These are phyloP conservation scores for Orchesella cincta DNA, from an alignment of 1,140 invertebrate species.

Conservation along the genomic window DNA sequence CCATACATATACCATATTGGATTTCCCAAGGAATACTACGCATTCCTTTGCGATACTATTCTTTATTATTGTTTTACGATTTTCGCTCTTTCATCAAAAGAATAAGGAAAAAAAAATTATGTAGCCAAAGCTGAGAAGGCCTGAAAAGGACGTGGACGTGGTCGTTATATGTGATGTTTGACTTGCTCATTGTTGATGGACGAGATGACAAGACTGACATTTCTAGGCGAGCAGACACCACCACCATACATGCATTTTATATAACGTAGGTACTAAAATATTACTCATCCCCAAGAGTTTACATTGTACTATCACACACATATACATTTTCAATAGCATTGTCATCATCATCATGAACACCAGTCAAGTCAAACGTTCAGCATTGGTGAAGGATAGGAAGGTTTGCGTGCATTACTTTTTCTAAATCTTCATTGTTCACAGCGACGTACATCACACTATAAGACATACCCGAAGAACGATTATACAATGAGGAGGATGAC, in stretches of 20 bases:
- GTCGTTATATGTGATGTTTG: background rate
- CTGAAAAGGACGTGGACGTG: slow-evolving; percentile 23
- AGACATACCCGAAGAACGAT: no score
- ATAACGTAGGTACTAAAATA: background rate
- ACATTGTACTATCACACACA: no score
- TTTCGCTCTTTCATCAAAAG: no score
- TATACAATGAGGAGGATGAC: no score
- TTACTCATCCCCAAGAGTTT: background rate
- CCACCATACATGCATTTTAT: background rate
- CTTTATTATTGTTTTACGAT: no score
- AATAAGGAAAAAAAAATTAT: no score
- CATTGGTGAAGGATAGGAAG: background rate
- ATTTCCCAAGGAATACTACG: no score
- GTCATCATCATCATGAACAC: background rate
- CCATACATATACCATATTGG: no score
- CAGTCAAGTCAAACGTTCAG: background rate
- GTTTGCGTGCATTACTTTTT: no score
- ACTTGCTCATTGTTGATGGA: background rate
- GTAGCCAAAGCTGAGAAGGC: no score
- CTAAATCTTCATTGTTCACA: background rate
- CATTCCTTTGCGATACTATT: no score
- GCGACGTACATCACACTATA: no score
- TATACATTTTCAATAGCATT: background rate
- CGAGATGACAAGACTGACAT: slow-evolving; percentile 27
- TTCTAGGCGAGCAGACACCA: slow-evolving; percentile 20